A percentile compares a stretch with the other conserved stretches of the same genome.
These are phyloP conservation scores for Carettochelys insculpta DNA, from an alignment of 2,113 vertebrate species.

Conservation along the genomic window DNA sequence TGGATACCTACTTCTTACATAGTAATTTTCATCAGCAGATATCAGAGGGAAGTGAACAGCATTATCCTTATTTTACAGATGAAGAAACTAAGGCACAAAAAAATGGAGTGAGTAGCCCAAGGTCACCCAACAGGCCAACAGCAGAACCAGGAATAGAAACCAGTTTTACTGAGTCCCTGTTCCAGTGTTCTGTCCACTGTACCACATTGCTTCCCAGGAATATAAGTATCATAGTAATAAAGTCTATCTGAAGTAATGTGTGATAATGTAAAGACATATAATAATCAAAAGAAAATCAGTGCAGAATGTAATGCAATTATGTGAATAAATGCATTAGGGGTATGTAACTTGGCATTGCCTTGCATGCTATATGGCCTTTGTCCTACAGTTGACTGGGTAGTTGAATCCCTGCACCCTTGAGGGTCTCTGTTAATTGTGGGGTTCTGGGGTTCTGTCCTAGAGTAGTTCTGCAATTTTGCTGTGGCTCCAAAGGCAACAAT, in stretches of 20 bases:
- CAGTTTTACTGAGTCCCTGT: neutral
- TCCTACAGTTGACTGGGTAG: fast-evolving
- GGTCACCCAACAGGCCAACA: neutral
- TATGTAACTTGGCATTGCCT: neutral
- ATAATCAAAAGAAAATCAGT: neutral
- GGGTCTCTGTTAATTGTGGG: neutral
- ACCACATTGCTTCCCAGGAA: neutral
- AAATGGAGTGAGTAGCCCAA: neutral
- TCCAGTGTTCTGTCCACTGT: neutral
- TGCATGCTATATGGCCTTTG: fast-evolving
- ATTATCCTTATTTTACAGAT: neutral
- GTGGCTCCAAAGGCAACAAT: too few relatives aligned
- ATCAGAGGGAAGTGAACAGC: neutral
- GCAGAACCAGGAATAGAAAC: neutral
- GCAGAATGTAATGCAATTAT: neutral
- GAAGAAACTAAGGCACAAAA: neutral
- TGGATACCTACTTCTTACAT: neutral
- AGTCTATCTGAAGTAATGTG: neutral
- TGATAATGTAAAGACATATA: neutral
- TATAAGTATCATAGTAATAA: neutral
- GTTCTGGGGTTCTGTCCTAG: neutral
- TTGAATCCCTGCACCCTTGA: neutral
- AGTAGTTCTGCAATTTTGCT: too few relatives aligned
- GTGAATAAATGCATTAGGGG: neutral
- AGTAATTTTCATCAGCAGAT: neutral